Evolutionary conservation across 2,797 vertebrate genomes (phyloP).

Genomic region (Urocyon cinereoargenteus): DNA sequence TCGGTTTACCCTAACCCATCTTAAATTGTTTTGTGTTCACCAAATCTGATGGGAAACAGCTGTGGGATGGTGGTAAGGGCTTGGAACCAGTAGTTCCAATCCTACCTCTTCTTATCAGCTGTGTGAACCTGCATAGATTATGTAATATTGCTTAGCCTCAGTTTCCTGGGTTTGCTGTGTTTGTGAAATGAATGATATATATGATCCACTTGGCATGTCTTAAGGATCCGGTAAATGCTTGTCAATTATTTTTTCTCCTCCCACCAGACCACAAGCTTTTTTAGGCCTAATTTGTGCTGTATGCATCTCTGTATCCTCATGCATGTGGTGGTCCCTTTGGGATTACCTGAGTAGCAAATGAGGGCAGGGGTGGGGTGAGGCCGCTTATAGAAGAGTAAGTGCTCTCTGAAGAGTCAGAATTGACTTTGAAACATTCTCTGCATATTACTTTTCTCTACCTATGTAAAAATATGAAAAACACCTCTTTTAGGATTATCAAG

Average conservation of each 20-base stretch:
- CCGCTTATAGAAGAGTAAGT: not conserved
- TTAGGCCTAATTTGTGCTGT: too few species aligned
- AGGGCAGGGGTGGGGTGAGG: not conserved
- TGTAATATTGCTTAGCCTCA: not conserved
- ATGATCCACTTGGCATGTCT: not conserved
- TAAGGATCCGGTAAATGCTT: not conserved
- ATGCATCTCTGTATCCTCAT: not conserved
- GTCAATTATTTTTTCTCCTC: not conserved
- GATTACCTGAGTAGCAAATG: not conserved
- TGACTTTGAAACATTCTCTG: not conserved
- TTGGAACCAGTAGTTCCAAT: not conserved
- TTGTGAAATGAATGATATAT: not conserved
- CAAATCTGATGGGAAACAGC: not conserved
- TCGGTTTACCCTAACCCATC: not conserved
- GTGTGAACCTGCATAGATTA: not conserved
- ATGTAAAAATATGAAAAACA: not conserved
- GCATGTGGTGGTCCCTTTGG: not conserved
- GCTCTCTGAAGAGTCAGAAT: not conserved
- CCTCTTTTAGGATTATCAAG: not conserved
- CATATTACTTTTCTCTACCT: not conserved
- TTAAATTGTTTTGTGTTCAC: constrained; percentile 21
- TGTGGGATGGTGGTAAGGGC: not conserved
- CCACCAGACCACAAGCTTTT: not conserved
- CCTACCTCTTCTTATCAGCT: not conserved
- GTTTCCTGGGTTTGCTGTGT: not conserved